Conservation (phyloP, 64 coral and sea anemone species). For the Cladopsammia gracilis region DNA sequence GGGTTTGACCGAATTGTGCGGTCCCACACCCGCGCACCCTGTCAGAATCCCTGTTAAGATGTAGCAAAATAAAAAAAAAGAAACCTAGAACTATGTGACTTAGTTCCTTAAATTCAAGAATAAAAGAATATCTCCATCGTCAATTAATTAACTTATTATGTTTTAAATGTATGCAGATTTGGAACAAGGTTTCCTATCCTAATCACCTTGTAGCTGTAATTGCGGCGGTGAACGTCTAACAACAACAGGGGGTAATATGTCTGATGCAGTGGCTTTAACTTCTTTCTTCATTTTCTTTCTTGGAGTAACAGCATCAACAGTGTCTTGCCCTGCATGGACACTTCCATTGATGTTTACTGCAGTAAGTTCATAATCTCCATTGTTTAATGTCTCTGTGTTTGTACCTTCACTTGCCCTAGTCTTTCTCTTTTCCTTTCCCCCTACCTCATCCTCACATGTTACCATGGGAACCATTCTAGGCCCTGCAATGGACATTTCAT, state of each 20-base stretch:
- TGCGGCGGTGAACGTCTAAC: constrained; percentile 1
- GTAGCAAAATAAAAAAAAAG: too few species aligned
- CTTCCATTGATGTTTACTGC: neutral
- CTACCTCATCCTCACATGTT: neutral
- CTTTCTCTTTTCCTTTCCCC: constrained; percentile 7
- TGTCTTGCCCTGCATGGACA: neutral
- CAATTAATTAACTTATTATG: too few species aligned
- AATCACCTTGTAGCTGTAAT: neutral
- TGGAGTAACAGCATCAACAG: neutral
- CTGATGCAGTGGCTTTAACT: neutral
- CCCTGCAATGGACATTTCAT: neutral
- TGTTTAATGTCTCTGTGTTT: constrained; percentile 4
- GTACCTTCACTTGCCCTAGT: neutral
- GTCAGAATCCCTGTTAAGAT: too few species aligned
- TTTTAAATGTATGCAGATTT: too few species aligned
- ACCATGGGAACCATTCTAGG: neutral
- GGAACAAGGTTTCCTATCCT: neutral
- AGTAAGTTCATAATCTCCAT: constrained; percentile 14
- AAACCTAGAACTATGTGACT: too few species aligned
- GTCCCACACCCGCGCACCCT: too few species aligned
- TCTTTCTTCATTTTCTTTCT: constrained; percentile 37
- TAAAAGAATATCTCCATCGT: too few species aligned
- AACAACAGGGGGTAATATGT: constrained; percentile 13
- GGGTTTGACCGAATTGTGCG: too few species aligned
- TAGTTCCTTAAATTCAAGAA: too few species aligned